phyloP scores from a whole-genome alignment of 1,140 invertebrate genomes.

The Apolygus lucorum region DNA sequence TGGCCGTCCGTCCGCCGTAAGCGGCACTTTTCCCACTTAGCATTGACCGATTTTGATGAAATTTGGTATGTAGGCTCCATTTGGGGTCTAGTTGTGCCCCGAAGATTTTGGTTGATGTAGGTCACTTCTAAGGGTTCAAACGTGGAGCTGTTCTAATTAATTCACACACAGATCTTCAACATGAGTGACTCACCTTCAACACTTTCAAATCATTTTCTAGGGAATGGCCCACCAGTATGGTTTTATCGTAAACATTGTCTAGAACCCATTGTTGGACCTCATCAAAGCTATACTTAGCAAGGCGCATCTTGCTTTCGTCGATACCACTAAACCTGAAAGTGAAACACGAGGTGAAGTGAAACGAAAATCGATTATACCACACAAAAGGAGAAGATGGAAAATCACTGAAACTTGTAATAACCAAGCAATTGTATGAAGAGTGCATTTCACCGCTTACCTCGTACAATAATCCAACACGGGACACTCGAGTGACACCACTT shows the following conservation, averaged over 20 bases:
- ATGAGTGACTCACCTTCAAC: constrained; percentile 52
- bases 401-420: too few relatives aligned
- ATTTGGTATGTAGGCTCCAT: neutral
- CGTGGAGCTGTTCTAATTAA: too few relatives aligned
- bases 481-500: constrained; percentile 78
- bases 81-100: neutral
- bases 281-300: constrained; percentile 60
- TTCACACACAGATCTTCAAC: too few relatives aligned
- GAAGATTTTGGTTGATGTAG: neutral
- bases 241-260: constrained; percentile 77
- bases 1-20: neutral
- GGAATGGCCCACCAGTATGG: constrained; percentile 92
- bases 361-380: too few relatives aligned
- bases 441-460: neutral
- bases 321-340: constrained; percentile 76
- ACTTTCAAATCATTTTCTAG: constrained; percentile 93
- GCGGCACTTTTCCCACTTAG: neutral
- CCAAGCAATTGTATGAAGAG: too few relatives aligned
- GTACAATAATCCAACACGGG: constrained; percentile 87
- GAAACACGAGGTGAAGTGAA: too few relatives aligned
- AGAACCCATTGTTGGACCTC: constrained; percentile 89
- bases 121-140: neutral
- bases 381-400: too few relatives aligned
- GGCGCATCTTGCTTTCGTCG: constrained; percentile 64
- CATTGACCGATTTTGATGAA: neutral